Evolutionary conservation across 2,113 vertebrate genomes (phyloP), one percentile per base, ranked within the genome.

Genomic region (Alectura lathami): DNA sequence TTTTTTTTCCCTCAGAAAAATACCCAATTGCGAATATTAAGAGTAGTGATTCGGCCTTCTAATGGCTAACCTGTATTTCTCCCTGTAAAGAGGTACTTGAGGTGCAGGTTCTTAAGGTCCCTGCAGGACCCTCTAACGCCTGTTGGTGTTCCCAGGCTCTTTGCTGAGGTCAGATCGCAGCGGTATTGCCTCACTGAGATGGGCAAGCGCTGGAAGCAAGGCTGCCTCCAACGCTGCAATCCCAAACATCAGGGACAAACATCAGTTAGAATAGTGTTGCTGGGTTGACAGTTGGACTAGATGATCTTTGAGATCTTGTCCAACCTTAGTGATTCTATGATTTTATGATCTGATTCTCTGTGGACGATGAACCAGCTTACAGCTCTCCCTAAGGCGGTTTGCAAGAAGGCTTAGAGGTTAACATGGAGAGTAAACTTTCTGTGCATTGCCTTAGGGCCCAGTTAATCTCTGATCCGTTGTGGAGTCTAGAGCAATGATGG

Each of bases 291-390:
- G n/a, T n/a, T n/a, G n/a, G n/a, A n/a, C n/a, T n/a, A n/a, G n/a
- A n/a, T n/a, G n/a, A n/a, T n/a, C n/a, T n/a, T n/a, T n/a, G n/a
- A n/a, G n/a, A n/a, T n/a, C n/a, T n/a, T n/a, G n/a, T n/a, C n/a
- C n/a, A n/a, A n/a, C n/a, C n/a, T n/a, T n/a, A n/a, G n/a, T n/a
- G n/a, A n/a, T n/a, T n/a, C n/a, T n/a, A n/a, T n/a, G n/a, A n/a
- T n/a, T n/a, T n/a, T n/a, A n/a, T n/a, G n/a, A n/a, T n/a, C 59
- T 40, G 0, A 42, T 66, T 74, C 63, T n/a, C 2, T 50, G 32
- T n/a, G 8, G 8, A 50, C 47, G 13, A 64, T 64, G 24, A 82
- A 16, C 8, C 26, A 42, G n/a, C 3, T 72, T 47, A 54, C 4
- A 34, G 10, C 53, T 69, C 4, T 79, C 73, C 48, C 57, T 60